A percentile compares a stretch with the other conserved stretches of the same genome.
These are phyloP conservation scores for Lasius fuliginosus DNA, from an alignment of 2,888 invertebrate species.

Conservation along the genomic window DNA sequence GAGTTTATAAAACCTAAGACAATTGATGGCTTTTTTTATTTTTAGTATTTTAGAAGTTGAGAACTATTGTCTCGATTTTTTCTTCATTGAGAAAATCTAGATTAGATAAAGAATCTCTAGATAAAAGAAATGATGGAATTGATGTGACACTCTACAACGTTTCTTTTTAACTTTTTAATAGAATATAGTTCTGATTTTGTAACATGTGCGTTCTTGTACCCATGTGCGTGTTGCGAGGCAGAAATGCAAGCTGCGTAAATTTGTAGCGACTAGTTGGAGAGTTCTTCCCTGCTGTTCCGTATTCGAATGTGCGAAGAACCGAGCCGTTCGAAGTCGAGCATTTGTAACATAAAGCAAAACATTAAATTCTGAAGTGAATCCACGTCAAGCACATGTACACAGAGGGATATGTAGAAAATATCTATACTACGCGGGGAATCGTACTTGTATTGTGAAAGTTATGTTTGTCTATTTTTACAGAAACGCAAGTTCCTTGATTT, in stretches of 20 bases:
- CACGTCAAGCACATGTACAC: conserved; percentile 7
- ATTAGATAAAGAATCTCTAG: not conserved
- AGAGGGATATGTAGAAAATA: not conserved
- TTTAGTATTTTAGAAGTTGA: not conserved
- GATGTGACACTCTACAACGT: not conserved
- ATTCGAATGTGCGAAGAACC: conserved; percentile 20
- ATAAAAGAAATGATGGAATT: not conserved
- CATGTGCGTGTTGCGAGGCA: not conserved
- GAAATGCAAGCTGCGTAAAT: conserved; percentile 43
- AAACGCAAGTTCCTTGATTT: not conserved
- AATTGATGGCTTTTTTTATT: not conserved
- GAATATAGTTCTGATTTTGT: conserved; percentile 11
- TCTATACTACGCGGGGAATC: not conserved
- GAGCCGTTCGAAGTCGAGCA: conserved; percentile 21
- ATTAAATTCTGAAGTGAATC: conserved; percentile 22
- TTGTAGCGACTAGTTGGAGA: conserved; percentile 14
- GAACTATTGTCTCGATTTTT: not conserved
- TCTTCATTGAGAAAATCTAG: not conserved
- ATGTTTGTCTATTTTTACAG: not conserved
- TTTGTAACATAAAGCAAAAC: conserved; percentile 30
- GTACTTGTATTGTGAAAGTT: not conserved
- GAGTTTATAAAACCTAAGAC: not conserved
- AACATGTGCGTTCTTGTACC: conserved; percentile 27
- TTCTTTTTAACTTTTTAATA: conserved; percentile 11
- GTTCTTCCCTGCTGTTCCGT: conserved; percentile 31